Conservation (phyloP, 2,113 vertebrate genomes). For the Leucoraja erinaceus region DNA sequence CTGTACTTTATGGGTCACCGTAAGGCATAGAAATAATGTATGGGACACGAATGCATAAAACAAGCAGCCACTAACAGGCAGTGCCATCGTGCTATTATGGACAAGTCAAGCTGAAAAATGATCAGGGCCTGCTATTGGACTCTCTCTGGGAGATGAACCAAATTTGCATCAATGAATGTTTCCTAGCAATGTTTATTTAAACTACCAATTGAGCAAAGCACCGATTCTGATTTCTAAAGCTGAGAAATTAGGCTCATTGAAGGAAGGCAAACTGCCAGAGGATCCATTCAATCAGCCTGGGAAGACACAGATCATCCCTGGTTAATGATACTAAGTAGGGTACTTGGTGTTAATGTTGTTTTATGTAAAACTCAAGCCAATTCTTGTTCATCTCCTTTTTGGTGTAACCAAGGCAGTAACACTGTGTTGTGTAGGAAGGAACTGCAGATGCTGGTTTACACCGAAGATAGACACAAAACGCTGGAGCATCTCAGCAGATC, state of each 20-base stretch:
- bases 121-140: neutral
- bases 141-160: neutral
- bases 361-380: neutral
- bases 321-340: constrained; percentile 10
- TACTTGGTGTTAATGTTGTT: constrained; percentile 6
- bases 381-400: neutral
- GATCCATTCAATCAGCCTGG: neutral
- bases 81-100: neutral
- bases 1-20: neutral
- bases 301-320: neutral
- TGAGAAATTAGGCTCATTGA: neutral
- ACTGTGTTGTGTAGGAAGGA: too few species aligned
- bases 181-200: constrained; percentile 16
- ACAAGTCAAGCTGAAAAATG: constrained; percentile 15
- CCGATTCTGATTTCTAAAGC: neutral
- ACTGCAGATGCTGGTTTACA: too few species aligned
- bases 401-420: neutral
- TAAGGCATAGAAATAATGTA: neutral
- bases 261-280: neutral
- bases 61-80: neutral
- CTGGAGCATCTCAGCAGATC: too few species aligned
- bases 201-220: neutral
- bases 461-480: too few species aligned
- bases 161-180: constrained; percentile 3
- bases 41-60: too few species aligned